Evolutionary conservation across 92 coral and sea anemone genomes (phyloP), one percentile per base, ranked within the genome.

Genomic region (Umimayanthus chanpuru): DNA sequence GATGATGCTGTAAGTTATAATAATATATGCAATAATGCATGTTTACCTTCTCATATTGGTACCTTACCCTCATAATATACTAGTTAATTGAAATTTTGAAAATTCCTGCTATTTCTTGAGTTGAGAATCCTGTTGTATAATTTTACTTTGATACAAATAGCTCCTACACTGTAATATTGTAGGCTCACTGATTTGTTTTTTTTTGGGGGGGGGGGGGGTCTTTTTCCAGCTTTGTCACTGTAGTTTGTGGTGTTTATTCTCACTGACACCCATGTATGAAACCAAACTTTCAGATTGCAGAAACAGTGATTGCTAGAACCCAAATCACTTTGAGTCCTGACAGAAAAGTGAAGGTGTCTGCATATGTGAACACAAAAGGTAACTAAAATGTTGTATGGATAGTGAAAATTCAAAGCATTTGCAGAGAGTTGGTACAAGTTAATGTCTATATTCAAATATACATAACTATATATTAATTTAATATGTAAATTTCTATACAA

Each of bases 301-400:
- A 91, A 36, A 89, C 89, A 18, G 92, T 91, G 55, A 30, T 88
- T 72, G 93, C 92, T 39, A 90, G 90, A 11, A 94, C 89, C 16
- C 67, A 87, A 70, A 88, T 92, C 58, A 90, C 93, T 53, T 81
- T 93, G 80, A 88, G 93, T 88, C 98, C 98, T 55, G 93, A 91
- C 82, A 92, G 93, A 43, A 95, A 95, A 38, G 91, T 94, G 76
- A 92, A 86, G 58, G 95, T 93, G 81, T 85, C 94, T 15, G 88
- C 90, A 0, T 91, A 85, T 77, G 92, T 79, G 61, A 80, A 89
- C 77, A 92, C 95, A 47, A 83, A 15, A 83, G 85, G 78, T 88
- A 76, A 15, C 2, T 30, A 6, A 75, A 12, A 9, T 73, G 12
- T 40, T 14, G 43, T 39, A 23, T 32, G 25, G 25, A 39, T 36